Conservation (phyloP, 1,140 invertebrate species). For the Spodoptera frugiperda region DNA sequence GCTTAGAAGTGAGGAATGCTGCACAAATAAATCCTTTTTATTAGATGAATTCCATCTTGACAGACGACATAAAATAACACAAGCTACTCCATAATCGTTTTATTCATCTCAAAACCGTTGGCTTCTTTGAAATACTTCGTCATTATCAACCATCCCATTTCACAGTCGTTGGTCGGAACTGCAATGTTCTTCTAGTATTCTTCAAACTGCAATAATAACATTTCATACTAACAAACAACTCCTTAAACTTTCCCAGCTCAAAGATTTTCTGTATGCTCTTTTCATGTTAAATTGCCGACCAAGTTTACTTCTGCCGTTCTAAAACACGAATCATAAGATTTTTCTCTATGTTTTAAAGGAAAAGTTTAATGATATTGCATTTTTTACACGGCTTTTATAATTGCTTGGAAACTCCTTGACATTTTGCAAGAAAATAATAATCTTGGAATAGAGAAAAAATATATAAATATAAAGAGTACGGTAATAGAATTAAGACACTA, state of each 20-base stretch:
- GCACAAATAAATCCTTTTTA: no score
- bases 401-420: no score
- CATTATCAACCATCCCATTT: slow-evolving; percentile 16
- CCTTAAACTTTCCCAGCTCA: slow-evolving; percentile 21
- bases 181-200: slow-evolving; percentile 14
- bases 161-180: slow-evolving; percentile 19
- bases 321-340: neutral
- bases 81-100: no score
- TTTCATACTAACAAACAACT: slow-evolving; percentile 42
- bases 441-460: neutral
- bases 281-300: slow-evolving; percentile 26
- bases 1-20: no score
- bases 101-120: neutral
- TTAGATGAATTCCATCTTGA: no score
- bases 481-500: no score
- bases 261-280: slow-evolving; percentile 34
- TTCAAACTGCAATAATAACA: slow-evolving; percentile 44
- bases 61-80: no score
- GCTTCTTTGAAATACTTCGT: neutral
- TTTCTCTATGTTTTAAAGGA: neutral
- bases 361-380: neutral
- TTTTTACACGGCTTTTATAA: neutral
- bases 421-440: neutral
- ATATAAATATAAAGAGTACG: neutral
- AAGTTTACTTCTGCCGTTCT: neutral